A percentile compares a stretch with the other conserved stretches of the same genome.
Evolutionary conservation across 1,140 invertebrate species (phyloP).

Genomic region (Zaprionus davidi): DNA sequence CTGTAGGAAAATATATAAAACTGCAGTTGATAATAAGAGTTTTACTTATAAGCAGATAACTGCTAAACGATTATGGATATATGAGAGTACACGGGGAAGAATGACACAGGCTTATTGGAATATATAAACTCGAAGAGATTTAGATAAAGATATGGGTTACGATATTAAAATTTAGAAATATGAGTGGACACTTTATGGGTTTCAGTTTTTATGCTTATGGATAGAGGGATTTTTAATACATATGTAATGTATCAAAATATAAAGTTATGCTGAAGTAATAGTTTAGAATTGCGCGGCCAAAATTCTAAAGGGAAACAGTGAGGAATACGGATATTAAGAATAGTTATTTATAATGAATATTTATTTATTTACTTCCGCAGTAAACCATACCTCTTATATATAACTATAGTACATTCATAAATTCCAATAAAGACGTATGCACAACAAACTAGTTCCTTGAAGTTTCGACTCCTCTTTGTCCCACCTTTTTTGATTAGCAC

Average conservation of each 20-base stretch:
- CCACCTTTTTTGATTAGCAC: constrained; percentile 57
- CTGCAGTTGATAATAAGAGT: neutral
- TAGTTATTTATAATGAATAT: neutral
- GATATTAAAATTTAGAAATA: neutral
- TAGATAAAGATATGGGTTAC: neutral
- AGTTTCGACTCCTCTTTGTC: constrained; percentile 2
- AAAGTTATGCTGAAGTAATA: too few species aligned
- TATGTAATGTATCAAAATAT: too few species aligned
- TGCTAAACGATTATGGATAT: too few species aligned
- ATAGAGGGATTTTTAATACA: too few species aligned
- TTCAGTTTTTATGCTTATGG: neutral
- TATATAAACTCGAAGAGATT: too few species aligned
- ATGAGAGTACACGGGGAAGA: too few species aligned
- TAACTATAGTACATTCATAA: neutral
- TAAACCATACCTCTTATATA: neutral
- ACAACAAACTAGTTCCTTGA: constrained; percentile 24
- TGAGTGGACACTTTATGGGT: neutral
- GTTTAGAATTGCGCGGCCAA: too few species aligned
- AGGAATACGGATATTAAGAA: neutral
- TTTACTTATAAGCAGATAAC: neutral
- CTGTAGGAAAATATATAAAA: constrained; percentile 1
- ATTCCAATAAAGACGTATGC: neutral
- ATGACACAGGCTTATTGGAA: too few species aligned
- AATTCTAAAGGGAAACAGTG: neutral
- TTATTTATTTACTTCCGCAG: neutral